Percentiles rank a stretch among this genome's conserved stretches.
Evolutionary conservation across 1,140 invertebrate species (phyloP).

Genomic region (Adelges cooleyi): DNA sequence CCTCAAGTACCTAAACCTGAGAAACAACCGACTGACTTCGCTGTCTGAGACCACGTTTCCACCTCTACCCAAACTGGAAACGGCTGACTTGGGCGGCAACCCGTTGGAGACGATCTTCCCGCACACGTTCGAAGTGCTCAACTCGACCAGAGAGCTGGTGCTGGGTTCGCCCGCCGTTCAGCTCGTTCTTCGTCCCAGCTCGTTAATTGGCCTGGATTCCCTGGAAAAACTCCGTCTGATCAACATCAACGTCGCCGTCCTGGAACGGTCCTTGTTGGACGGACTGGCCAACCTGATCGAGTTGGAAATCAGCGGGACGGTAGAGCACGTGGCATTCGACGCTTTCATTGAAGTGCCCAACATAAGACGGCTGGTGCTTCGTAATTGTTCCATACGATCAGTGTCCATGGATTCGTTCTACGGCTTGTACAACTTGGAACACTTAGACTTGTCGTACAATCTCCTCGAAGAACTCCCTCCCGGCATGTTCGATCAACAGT

Average conservation of each 20-base stretch:
- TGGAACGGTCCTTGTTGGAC: slow-evolving; percentile 49
- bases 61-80: slow-evolving; percentile 49
- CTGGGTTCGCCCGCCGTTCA: slow-evolving; percentile 43
- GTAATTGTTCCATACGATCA: slow-evolving; percentile 47
- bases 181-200: slow-evolving; percentile 43
- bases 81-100: slow-evolving; percentile 51
- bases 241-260: slow-evolving; percentile 44
- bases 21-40: slow-evolving; percentile 51
- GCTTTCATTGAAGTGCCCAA: slow-evolving; percentile 49
- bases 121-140: slow-evolving; percentile 46
- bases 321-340: slow-evolving; percentile 51
- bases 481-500: slow-evolving; percentile 50
- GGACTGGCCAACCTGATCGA: slow-evolving; percentile 45
- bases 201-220: slow-evolving; percentile 48
- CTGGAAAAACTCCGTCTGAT: slow-evolving; percentile 44
- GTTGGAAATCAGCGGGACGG: slow-evolving; percentile 45
- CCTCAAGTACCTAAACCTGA: slow-evolving; percentile 51
- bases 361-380: slow-evolving; percentile 48
- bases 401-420: slow-evolving; percentile 58
- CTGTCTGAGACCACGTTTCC: slow-evolving; percentile 57
- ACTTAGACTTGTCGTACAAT: slow-evolving; percentile 53
- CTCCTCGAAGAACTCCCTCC: slow-evolving; percentile 46
- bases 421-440: slow-evolving; percentile 45
- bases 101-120: slow-evolving; percentile 53
- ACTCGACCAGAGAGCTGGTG: slow-evolving; percentile 48